A percentile compares a stretch with the other conserved stretches of the same genome.
These are phyloP conservation scores for Urocynchramus pylzowi DNA, from an alignment of 2,113 vertebrate genomes.

Conservation along the genomic window DNA sequence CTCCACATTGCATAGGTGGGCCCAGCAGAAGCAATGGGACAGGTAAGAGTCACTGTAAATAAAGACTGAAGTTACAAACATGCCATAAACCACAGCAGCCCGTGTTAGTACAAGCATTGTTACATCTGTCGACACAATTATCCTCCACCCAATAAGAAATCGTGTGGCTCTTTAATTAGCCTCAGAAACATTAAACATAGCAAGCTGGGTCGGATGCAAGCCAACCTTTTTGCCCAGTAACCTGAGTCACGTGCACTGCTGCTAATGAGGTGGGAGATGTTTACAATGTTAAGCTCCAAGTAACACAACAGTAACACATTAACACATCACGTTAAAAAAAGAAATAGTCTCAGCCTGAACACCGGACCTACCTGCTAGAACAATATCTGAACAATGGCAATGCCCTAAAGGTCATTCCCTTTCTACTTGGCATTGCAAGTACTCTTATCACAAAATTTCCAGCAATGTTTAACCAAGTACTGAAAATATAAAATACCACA, in stretches of 20 bases:
- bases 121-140: background rate
- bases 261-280: background rate
- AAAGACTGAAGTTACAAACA: background rate
- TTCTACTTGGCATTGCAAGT: background rate
- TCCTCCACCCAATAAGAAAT: background rate
- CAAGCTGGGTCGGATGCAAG: background rate
- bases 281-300: background rate
- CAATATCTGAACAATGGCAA: background rate
- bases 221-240: background rate
- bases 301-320: background rate
- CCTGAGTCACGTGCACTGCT: background rate
- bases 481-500: background rate
- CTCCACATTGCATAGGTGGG: background rate
- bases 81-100: background rate
- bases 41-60: background rate
- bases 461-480: slow-evolving; percentile 39
- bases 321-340: background rate
- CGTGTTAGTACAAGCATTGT: background rate
- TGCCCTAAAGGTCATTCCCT: slow-evolving; percentile 5
- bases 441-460: slow-evolving; percentile 7
- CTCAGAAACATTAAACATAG: background rate
- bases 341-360: background rate
- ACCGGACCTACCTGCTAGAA: background rate
- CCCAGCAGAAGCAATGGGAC: background rate
- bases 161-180: background rate